These are phyloP conservation scores for Hemiscyllium ocellatum DNA, from an alignment of 2,113 vertebrate genomes.

Conservation along the genomic window DNA sequence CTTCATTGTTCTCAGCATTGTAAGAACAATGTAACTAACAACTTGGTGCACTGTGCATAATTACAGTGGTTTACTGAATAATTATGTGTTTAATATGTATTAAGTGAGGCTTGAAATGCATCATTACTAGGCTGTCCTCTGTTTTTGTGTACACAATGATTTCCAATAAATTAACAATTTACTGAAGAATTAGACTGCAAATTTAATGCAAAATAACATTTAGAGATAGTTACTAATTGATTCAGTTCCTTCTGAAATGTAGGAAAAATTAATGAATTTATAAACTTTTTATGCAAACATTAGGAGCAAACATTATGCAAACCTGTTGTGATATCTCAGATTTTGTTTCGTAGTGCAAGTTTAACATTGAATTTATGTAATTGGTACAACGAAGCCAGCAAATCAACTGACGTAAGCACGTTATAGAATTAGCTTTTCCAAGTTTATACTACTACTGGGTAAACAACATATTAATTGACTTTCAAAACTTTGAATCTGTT, in stretches of 20 bases:
- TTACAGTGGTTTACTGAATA: background rate
- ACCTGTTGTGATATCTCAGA: too few relatives aligned
- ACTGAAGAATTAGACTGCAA: background rate
- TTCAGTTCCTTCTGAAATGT: background rate
- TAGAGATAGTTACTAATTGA: background rate
- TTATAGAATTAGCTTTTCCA: too few relatives aligned
- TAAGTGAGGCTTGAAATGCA: background rate
- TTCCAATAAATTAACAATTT: background rate
- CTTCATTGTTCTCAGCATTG: background rate
- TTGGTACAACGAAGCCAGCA: background rate
- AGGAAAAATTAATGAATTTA: background rate
- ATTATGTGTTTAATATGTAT: background rate
- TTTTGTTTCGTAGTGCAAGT: background rate
- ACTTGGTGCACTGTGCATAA: background rate
- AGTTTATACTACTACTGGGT: background rate
- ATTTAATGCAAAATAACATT: background rate
- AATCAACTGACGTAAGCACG: background rate
- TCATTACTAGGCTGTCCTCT: background rate
- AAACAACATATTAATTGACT: background rate
- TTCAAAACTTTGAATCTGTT: background rate
- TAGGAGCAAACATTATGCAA: too few relatives aligned
- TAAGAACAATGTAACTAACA: background rate
- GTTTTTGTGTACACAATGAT: background rate
- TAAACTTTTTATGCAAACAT: background rate
- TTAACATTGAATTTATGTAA: background rate